Base-by-base conservation (phyloP, 2,888 invertebrate species). In the Limnephilus auricula region DNA sequence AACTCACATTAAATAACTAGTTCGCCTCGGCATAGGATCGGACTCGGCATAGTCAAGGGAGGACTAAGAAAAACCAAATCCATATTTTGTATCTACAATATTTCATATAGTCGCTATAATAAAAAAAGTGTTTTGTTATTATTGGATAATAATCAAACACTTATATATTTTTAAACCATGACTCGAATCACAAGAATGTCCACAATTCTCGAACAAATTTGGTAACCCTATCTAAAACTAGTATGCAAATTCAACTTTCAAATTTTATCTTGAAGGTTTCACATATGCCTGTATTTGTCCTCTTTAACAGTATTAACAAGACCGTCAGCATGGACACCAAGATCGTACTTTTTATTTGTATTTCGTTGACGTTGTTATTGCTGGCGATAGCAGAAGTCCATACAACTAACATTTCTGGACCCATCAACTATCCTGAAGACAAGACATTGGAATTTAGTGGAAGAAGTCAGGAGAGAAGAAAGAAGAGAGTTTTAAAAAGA, bases 381-480 rank as follows among this genome's bases (percentile, higher is more conserved):
- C 25, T 65, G 65, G 65, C 25, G 25, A 25, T 9, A 9, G 25
- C 65, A 65, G 65, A 65, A n/a, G 25, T n/a, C 25, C 9, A 25
- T 9, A 25, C 25, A 34, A 94, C 94, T 79, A 93, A 95, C 34
- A 94, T 95, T 89, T 94, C 93, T 91, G 94, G 94, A 18, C 95
- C 95, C 3, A 94, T 93, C 40, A 95, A 95, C 79, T 95, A 95
- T 86, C 95, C 95, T 13, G 92, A 9, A 45, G 95, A 95, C 32
- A 94, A 94, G 91, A 94, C 91, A 90, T 94, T 94, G 1, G 95
- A 95, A 92, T 94, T 94, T 40, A 94, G 94, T 30, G 95, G 95
- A 89, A 92, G 93, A 90, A 95, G 95, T 92, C 94, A 95, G 30
- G 91, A 90, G 93, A 65, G 65, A n/a, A 65, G 25, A 2, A 65